Conservation (phyloP, 1,140 invertebrate genomes). For the Trichonephila inaurata region DNA sequence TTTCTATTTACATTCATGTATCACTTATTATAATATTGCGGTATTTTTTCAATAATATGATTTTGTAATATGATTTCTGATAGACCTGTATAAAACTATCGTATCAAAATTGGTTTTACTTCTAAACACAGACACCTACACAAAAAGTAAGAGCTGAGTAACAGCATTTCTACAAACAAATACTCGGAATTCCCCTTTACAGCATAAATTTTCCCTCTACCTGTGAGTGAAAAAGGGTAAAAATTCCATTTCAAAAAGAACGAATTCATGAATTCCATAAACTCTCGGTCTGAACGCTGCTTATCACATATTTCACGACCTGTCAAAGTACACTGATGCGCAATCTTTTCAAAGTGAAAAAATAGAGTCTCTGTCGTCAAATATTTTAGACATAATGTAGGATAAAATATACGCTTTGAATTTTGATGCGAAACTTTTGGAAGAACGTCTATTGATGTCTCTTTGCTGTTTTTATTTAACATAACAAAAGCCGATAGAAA, state of each 20-base stretch:
- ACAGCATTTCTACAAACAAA: too few relatives aligned
- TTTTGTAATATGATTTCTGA: too few relatives aligned
- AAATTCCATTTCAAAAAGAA: neutral
- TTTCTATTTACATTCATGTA: too few relatives aligned
- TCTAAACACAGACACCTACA: too few relatives aligned
- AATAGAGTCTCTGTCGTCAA: slow-evolving; percentile 26
- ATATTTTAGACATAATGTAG: slow-evolving; percentile 55
- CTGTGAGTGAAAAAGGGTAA: neutral
- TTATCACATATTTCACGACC: slow-evolving; percentile 29
- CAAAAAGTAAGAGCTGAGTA: too few relatives aligned
- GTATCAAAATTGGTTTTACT: too few relatives aligned
- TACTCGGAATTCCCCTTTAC: too few relatives aligned
- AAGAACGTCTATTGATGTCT: neutral
- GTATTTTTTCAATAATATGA: too few relatives aligned
- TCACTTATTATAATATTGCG: too few relatives aligned
- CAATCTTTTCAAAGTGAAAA: neutral
- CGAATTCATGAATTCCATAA: slow-evolving; percentile 33
- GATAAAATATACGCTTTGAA: slow-evolving; percentile 62
- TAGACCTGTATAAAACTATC: too few relatives aligned
- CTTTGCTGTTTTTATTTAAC: slow-evolving; percentile 16
- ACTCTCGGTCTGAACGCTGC: neutral
- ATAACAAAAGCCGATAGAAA: slow-evolving; percentile 17
- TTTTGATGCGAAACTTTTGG: slow-evolving; percentile 47
- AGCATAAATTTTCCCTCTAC: neutral
- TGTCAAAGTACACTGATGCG: slow-evolving; percentile 14